Evolutionary conservation across 2,113 vertebrate genomes (phyloP).

Genomic region (Embiotoca jacksoni): DNA sequence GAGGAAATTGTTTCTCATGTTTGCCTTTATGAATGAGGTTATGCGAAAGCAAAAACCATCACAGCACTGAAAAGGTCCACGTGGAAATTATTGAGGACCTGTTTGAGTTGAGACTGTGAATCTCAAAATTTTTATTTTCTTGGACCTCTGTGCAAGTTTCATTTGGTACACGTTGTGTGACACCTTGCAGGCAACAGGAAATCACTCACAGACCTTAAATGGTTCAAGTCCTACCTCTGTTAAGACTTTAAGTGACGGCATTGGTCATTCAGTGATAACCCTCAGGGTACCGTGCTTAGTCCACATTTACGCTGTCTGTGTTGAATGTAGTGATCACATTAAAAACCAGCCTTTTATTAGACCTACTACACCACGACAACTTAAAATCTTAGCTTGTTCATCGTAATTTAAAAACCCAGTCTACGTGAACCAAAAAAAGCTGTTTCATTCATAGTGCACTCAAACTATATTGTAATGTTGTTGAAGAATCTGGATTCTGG

Average conservation of each 20-base stretch:
- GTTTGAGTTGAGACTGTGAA: neutral
- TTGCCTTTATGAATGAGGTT: neutral
- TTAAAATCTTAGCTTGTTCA: neutral
- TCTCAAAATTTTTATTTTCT: neutral
- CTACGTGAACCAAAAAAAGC: neutral
- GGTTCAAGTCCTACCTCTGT: neutral
- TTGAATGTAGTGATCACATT: neutral
- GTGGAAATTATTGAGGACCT: neutral
- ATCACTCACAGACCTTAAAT: neutral
- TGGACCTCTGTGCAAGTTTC: neutral
- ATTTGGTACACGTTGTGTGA: neutral
- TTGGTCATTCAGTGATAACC: neutral
- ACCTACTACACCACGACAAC: neutral
- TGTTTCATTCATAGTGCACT: neutral
- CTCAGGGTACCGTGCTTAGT: neutral
- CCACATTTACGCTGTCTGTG: neutral
- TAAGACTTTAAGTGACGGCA: neutral
- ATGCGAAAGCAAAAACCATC: neutral
- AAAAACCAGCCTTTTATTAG: neutral
- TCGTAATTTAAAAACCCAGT: no score
- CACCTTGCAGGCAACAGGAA: neutral
- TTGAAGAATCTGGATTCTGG: neutral
- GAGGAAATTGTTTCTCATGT: neutral
- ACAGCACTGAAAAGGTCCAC: neutral
- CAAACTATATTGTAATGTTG: neutral